Evolutionary conservation across 2,797 vertebrate genomes (phyloP).

Genomic region (Brachymystax lenok): DNA sequence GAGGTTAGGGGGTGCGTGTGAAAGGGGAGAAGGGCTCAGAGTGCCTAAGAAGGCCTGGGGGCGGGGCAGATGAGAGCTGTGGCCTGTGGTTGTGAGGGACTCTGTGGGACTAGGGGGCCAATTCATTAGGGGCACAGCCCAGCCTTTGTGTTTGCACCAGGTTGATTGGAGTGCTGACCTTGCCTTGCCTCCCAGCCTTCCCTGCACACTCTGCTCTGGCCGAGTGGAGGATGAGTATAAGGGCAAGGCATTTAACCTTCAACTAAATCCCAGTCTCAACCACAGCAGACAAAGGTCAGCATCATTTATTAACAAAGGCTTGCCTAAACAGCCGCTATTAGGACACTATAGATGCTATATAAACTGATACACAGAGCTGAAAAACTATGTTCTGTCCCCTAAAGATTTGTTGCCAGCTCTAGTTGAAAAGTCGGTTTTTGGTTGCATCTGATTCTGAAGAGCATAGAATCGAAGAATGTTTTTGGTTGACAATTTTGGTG

Average conservation of each 20-base stretch:
- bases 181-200: conserved; percentile 62
- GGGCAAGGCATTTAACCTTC: conserved; percentile 81
- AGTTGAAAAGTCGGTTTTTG: neutral
- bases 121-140: conserved; percentile 71
- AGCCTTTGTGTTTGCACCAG: conserved; percentile 68
- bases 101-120: conserved; percentile 46
- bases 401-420: neutral
- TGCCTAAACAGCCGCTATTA: conserved; percentile 23
- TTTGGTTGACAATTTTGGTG: neutral
- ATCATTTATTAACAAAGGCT: conserved; percentile 43
- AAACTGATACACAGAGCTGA: conserved; percentile 29
- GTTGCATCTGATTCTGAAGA: neutral
- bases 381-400: neutral
- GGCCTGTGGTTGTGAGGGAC: conserved; percentile 2
- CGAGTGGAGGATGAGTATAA: conserved; percentile 75
- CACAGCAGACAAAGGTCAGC: conserved; percentile 57
- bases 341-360: conserved; percentile 8
- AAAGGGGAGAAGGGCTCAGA: conserved; percentile 58
- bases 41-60: conserved; percentile 38
- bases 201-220: conserved; percentile 45
- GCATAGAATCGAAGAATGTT: neutral
- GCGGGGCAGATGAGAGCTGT: conserved; percentile 21
- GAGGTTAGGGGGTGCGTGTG: conserved; percentile 48
- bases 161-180: conserved; percentile 76
- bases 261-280: conserved; percentile 67